Conservation (phyloP, 2,113 vertebrate species). For the Panthera uncia region DNA sequence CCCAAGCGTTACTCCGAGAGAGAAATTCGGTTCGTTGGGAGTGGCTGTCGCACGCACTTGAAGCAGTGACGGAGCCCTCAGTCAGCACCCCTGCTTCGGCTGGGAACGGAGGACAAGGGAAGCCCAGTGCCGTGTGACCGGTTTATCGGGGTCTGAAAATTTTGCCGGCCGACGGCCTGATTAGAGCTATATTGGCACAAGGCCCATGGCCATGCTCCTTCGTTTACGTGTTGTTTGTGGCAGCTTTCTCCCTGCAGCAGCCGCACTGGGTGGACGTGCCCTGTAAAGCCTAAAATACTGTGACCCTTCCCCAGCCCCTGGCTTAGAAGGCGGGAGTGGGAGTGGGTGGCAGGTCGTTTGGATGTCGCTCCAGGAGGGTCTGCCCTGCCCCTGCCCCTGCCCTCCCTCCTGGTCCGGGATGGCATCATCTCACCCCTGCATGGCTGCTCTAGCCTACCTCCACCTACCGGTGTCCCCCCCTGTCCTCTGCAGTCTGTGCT, state of each 20-base stretch:
- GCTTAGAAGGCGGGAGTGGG: neutral
- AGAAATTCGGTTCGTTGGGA: neutral
- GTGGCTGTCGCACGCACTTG: neutral
- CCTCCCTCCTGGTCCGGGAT: neutral
- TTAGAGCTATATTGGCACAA: neutral
- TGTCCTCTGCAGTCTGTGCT: neutral
- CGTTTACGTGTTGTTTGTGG: neutral
- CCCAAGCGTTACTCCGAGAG: neutral
- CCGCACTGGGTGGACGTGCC: neutral
- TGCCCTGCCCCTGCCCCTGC: neutral
- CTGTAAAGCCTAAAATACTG: neutral
- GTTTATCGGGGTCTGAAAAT: neutral
- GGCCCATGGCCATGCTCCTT: neutral
- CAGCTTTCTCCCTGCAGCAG: too few species aligned
- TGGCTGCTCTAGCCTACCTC: neutral
- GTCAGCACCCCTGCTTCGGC: neutral
- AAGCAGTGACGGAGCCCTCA: neutral
- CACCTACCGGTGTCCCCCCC: too few species aligned
- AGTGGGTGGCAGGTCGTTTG: too few species aligned
- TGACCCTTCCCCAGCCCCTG: neutral
- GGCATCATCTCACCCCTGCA: rapidly evolving
- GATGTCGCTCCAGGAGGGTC: neutral
- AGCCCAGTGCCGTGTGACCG: rapidly evolving
- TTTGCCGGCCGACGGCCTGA: rapidly evolving
- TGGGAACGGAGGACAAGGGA: neutral